phyloP scores from a whole-genome alignment of 2,113 vertebrate genomes.

The Noturus placidus region DNA sequence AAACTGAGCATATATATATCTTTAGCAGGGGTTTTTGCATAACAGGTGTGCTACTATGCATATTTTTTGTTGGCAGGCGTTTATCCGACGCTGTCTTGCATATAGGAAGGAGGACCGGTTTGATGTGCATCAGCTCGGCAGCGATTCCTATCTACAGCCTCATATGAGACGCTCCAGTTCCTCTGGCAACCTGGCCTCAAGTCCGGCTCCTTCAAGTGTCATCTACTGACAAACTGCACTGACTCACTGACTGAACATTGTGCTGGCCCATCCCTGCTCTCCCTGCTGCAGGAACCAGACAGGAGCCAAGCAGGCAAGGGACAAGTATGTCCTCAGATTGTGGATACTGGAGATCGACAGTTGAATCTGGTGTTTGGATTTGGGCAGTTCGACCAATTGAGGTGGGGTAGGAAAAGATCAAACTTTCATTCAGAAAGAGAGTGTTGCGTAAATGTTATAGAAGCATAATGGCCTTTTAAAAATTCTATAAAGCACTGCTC shows the following conservation, averaged over 20 bases:
- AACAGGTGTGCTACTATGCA: neutral
- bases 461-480: constrained; percentile 59
- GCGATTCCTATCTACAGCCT: constrained; percentile 94
- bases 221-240: constrained; percentile 83
- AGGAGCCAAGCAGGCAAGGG: constrained; percentile 36
- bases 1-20: neutral
- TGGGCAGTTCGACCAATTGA: neutral
- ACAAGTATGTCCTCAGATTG: constrained; percentile 20
- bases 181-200: constrained; percentile 91
- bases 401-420: constrained; percentile 9
- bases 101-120: constrained; percentile 98
- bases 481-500: constrained; percentile 72
- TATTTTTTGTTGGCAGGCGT: constrained; percentile 74
- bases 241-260: constrained; percentile 56
- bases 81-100: constrained; percentile 96
- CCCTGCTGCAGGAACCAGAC: constrained; percentile 66
- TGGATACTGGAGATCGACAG: constrained; percentile 12
- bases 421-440: constrained; percentile 29
- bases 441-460: constrained; percentile 43
- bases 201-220: constrained; percentile 85
- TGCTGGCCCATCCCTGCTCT: constrained; percentile 64
- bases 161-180: constrained; percentile 98
- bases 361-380: constrained; percentile 24
- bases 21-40: neutral
- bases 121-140: constrained; percentile 93